Base-by-base conservation (phyloP, 2,797 vertebrate genomes). In the Chrysocyon brachyurus region DNA sequence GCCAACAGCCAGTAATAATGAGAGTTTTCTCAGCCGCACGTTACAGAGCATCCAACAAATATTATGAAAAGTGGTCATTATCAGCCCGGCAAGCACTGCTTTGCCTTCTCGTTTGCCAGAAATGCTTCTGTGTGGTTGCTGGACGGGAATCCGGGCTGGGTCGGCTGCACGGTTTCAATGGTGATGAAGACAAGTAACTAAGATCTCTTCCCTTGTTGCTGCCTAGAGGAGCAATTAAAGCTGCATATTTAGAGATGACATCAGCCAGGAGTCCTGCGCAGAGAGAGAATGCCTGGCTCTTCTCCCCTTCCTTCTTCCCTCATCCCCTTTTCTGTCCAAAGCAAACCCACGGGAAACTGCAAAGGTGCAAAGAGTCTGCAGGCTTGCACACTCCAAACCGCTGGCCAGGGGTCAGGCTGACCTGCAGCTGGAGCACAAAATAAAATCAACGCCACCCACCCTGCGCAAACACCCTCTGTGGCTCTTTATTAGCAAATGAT, bases 401-500 rank as follows among this genome's bases (percentile, higher is more conserved):
- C 98, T 98, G 98, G 95, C 97, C n/a, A 98, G 99, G 99, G 97
- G 96, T 98, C 99, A 98, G 97, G 98, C 96, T 56, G 97, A 97
- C 97, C 98, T 98, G 98, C 99, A 99, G 96, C 96, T 96, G 95
- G 95, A 96, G 86, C 87, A 97, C 94, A 96, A 97, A 98, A 98
- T 77, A 98, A 91, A 97, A 96, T 93, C 97, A 91, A 66, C 57
- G 81, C 92, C 57, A 22, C 95, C 98, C 98, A 99, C 98, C 98
- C 97, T 98, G 98, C 97, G 98, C 98, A 99, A 99, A 99, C 99
- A 99, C 98, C 99, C 99, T 99, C 98, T 96, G 99, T 96, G 90
- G 79, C 98, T 99, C 99, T 99, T 99, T 99, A 99, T 99, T 99
- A 99, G 99, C 99, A 99, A 99, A 99, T 99, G 99, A 99, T 99